Evolutionary conservation across 2,888 invertebrate genomes (phyloP).

Genomic region (Glaucopsyche alexis): DNA sequence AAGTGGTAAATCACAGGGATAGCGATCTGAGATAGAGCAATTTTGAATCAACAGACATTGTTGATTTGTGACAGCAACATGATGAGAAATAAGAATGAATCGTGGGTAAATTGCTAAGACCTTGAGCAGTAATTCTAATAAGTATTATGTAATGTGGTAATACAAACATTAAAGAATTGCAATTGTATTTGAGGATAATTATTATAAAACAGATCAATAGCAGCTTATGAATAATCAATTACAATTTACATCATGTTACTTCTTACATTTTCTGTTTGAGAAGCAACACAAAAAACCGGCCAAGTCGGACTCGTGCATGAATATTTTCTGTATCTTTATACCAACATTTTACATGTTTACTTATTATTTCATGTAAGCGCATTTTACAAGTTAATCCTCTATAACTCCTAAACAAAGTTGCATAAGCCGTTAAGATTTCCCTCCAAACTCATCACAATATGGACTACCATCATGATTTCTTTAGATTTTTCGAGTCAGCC

Average conservation of each 20-base stretch:
- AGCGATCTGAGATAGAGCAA: neutral
- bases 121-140: neutral
- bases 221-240: neutral
- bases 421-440: too few relatives aligned
- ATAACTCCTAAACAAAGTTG: too few relatives aligned
- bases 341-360: too few relatives aligned
- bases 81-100: too few relatives aligned
- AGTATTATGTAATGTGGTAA: neutral
- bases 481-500: too few relatives aligned
- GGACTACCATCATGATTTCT: too few relatives aligned
- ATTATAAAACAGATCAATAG: slow-evolving; percentile 4
- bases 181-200: neutral
- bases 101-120: neutral
- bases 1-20: neutral
- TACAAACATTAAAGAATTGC: neutral
- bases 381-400: too few relatives aligned
- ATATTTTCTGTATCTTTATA: too few relatives aligned
- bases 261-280: neutral
- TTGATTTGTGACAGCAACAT: neutral
- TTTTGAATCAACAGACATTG: neutral
- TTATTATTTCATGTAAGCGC: too few relatives aligned
- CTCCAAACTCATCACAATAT: too few relatives aligned
- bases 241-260: neutral
- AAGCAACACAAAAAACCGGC: neutral
- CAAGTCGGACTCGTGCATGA: too few relatives aligned